Evolutionary conservation across 1,140 invertebrate genomes (phyloP), one percentile per base, ranked within the genome.

Genomic region (Heliconius melpomene): DNA sequence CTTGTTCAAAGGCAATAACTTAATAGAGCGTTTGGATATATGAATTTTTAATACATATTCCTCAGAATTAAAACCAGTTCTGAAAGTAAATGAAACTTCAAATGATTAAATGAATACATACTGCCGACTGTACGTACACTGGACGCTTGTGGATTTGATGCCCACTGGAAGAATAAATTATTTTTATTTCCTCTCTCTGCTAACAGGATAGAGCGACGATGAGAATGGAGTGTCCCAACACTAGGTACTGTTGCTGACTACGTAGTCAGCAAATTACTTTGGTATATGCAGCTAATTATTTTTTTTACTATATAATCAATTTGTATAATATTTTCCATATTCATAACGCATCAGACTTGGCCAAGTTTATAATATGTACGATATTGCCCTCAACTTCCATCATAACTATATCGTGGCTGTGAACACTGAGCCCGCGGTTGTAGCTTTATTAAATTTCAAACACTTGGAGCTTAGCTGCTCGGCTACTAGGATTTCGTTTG

Each of bases 401-500:
- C 23, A 26, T 32, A 26, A 32, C n/a, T 77, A 77, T 40, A 77
- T 77, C 66, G 11, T 57, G 36, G 60, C 66, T 29, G 38, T 77
- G 52, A 71, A 36, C 75, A 77, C 38, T 77, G 71, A 77, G 75
- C 70, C 23, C 60, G 52, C 52, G 74, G 40, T 66, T 20, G 66
- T 32, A 23, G 75, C 52, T 71, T 77, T 77, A 77, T 77, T 77
- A 77, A 77, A 77, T 77, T 77, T 77, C 75, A 77, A 77, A 77
- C 75, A 77, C 66, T 77, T 70, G 18, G 26, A 72, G 38, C 75
- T 71, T 71, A 40, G 38, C n/a, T 46, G n/a, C 60, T 71, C 60
- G 18, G n/a, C 8, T 72, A 72, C 71, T 26, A 66, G 60, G 23
- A 66, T 66, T 66, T 29, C 60, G 60, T 29, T 66, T 26, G 60